phyloP scores from a whole-genome alignment of 1,140 invertebrate genomes.

The Ceratosolen solmsi region DNA sequence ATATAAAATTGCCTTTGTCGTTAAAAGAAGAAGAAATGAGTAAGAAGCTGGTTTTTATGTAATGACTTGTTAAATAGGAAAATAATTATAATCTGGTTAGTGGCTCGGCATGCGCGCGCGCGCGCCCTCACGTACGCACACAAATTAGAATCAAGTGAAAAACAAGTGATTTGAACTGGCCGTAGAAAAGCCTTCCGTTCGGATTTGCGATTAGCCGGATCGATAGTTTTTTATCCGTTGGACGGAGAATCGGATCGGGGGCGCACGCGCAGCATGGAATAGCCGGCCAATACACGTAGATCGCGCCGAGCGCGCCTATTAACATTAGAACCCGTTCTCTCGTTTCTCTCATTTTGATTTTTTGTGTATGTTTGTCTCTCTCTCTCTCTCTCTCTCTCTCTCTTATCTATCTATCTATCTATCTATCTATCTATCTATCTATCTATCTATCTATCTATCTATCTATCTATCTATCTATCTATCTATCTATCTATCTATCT shows the following conservation, averaged over 20 bases:
- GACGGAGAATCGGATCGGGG: neutral
- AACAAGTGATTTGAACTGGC: neutral
- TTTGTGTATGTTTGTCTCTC: constrained; percentile 18
- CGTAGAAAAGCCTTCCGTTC: neutral
- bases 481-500: too few relatives aligned
- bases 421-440: too few relatives aligned
- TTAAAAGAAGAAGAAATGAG: too few relatives aligned
- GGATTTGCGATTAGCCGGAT: constrained; percentile 27
- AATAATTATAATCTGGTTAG: neutral
- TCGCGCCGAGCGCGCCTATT: constrained; percentile 5
- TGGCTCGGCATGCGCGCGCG: neutral
- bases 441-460: too few relatives aligned
- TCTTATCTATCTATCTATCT: too few relatives aligned
- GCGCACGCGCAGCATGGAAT: neutral
- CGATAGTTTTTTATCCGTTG: constrained; percentile 7
- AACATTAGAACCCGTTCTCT: constrained; percentile 29
- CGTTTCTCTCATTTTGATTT: constrained; percentile 40
- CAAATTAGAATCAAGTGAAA: neutral
- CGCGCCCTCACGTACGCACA: neutral
- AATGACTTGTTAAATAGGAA: too few relatives aligned
- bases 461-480: too few relatives aligned
- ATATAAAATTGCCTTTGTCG: too few relatives aligned
- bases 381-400: too few relatives aligned
- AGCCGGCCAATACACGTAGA: neutral
- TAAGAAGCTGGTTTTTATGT: too few relatives aligned